Conservation (phyloP, 2,797 vertebrate genomes). For the Acrossocheilus fasciatus region DNA sequence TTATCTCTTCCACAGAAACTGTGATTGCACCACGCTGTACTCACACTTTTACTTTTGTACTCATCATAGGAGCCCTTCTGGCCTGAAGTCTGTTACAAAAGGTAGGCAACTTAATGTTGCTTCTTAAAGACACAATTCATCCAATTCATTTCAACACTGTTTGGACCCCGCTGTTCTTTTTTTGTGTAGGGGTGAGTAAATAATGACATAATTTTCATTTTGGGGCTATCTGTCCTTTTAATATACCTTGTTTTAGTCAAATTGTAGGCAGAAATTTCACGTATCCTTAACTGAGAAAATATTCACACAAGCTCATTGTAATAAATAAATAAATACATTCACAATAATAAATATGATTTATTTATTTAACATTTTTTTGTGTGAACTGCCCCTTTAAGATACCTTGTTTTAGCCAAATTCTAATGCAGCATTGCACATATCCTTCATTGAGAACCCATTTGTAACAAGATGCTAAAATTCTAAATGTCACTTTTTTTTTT, state of each 20-base stretch:
- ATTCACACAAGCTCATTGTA: background rate
- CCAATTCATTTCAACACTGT: background rate
- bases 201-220: background rate
- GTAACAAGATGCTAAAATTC: too few relatives aligned
- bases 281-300: background rate
- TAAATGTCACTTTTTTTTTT: background rate
- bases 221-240: background rate
- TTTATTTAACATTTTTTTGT: too few relatives aligned
- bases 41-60: background rate
- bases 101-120: background rate
- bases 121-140: background rate
- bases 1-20: conserved; percentile 1
- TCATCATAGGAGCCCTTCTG: background rate
- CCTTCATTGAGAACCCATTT: background rate
- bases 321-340: background rate
- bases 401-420: background rate
- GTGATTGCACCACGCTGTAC: background rate
- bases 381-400: too few relatives aligned
- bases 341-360: background rate
- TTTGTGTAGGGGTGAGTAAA: background rate
- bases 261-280: background rate
- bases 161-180: background rate
- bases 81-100: background rate
- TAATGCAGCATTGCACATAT: background rate
- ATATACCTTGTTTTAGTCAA: background rate